A percentile compares a stretch with the other conserved stretches of the same genome.
Evolutionary conservation across 2,888 invertebrate species (phyloP).

Genomic region (Aquatica leii): DNA sequence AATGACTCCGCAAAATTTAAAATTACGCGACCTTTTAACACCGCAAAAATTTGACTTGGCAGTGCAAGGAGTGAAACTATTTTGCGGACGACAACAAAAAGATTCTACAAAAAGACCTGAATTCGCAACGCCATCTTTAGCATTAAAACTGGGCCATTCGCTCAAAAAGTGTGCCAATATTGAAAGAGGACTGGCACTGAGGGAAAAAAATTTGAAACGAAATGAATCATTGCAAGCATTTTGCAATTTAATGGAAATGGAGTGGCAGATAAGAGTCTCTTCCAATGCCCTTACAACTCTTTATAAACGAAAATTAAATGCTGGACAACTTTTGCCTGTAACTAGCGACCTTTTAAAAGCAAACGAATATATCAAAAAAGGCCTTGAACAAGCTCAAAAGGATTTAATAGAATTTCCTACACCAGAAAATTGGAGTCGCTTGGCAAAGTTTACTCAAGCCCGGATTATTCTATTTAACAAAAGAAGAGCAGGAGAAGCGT

Average conservation of each 20-base stretch:
- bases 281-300: not conserved
- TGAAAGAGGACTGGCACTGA: no score
- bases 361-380: not conserved
- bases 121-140: not conserved
- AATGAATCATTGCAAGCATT: not conserved
- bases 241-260: not conserved
- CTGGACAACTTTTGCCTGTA: not conserved
- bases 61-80: not conserved
- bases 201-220: not conserved
- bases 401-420: not conserved
- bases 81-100: not conserved
- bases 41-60: not conserved
- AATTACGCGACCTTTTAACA: not conserved
- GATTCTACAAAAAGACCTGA: slow-evolving; percentile 2
- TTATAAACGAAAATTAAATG: no score
- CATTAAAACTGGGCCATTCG: no score
- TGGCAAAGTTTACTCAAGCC: no score
- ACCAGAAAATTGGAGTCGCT: not conserved
- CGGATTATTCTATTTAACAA: slow-evolving; percentile 3
- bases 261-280: not conserved
- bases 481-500: no score
- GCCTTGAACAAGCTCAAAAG: not conserved
- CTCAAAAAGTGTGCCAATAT: no score
- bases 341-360: not conserved
- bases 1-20: not conserved